Base-by-base conservation (phyloP, 1,140 invertebrate species). In the Cotesia chilonis region DNA sequence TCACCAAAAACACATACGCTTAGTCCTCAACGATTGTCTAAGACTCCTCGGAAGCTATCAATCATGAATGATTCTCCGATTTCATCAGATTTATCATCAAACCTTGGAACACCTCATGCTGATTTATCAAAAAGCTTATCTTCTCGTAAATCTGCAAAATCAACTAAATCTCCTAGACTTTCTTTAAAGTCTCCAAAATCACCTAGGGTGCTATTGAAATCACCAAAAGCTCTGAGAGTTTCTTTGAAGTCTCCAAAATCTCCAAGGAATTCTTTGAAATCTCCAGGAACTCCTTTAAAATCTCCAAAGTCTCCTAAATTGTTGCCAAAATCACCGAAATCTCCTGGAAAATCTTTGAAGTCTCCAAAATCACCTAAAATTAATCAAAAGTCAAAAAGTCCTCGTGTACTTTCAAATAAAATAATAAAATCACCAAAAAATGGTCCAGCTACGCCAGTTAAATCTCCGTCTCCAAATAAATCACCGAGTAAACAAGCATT, bases 1-100 rank as follows among this genome's bases (percentile, higher is more conserved):
- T 81, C 80, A 37, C 80, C 80, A 14, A 81, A 81, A 55, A 76
- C 76, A 12, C 78, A 78, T 59, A 67, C 76, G 0, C 38, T 71
- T 0, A 55, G 68, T 12, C 68, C 77, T 12, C 20, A 74, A 5
- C 66, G 73, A 12, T 14, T 75, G 12, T 74, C 74, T 1, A 81
- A 77, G 68, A 78, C 77, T 3, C 77, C 76, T 41, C 70, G 77
- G 66, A 81, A 79, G 52, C 71, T 81, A 5, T 69, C 76, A 9
- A 72, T 81, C 10, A 38, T 63, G 1, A 35, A 38, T 36, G 73
- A 75, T 1, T 79, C 77, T 3, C 74, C 78, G 4, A 47, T 73
- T 4, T 60, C 72, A 3, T 79, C 77, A 7, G 75, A 78, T n/a
- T 65, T 60, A 4, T 77, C 79, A 10, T 79, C 74, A 6, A 41